A percentile compares a stretch with the other conserved stretches of the same genome.
Conservation (phyloP, 2,797 vertebrate species). For the Gastrophryne carolinensis region DNA sequence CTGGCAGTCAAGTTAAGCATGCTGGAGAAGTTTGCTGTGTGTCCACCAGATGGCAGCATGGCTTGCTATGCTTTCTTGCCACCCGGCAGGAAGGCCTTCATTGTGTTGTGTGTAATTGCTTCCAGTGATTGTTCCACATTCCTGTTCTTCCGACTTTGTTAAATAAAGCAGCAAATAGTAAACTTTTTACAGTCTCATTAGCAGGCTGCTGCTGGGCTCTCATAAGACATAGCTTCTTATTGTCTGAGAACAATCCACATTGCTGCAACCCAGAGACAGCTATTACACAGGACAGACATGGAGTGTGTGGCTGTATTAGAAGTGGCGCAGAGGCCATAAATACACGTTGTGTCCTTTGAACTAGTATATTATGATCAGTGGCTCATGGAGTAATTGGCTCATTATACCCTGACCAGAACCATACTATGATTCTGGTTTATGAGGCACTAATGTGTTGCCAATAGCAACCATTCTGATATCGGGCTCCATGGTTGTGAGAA, state of each 20-base stretch:
- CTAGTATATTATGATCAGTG: neutral
- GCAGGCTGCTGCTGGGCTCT: neutral
- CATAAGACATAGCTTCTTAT: neutral
- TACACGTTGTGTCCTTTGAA: neutral
- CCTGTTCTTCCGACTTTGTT: conserved; percentile 12
- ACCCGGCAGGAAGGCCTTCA: conserved; percentile 14
- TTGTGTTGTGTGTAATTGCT: conserved; percentile 44
- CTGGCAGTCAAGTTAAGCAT: too few relatives aligned
- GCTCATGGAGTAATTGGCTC: neutral
- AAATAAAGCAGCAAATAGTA: conserved; percentile 23
- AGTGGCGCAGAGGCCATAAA: neutral
- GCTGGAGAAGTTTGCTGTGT: too few relatives aligned
- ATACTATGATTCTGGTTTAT: too few relatives aligned
- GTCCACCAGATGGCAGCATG: conserved; percentile 34
- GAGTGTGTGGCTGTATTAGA: neutral
- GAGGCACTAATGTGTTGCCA: too few relatives aligned
- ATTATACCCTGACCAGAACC: neutral
- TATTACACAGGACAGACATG: neutral
- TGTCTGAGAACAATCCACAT: neutral
- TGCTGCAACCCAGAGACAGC: neutral
- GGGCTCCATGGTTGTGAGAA: too few relatives aligned
- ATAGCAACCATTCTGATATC: too few relatives aligned
- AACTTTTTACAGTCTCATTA: neutral
- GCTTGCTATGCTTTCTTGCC: neutral
- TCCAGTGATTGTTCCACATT: conserved; percentile 48